Base-by-base conservation (phyloP, 2,113 vertebrate species). In the Pantherophis guttatus region DNA sequence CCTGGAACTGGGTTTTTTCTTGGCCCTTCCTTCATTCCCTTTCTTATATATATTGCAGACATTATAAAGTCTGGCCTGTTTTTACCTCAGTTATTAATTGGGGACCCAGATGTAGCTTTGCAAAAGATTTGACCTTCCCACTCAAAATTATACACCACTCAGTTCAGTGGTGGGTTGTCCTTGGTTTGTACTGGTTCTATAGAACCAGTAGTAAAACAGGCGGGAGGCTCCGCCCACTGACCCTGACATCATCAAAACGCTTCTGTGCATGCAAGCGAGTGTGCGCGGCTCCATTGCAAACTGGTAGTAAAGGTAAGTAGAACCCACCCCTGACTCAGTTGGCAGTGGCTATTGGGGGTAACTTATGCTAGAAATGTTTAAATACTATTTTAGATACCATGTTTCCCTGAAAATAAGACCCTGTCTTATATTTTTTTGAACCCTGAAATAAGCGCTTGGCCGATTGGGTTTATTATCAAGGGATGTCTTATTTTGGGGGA, bases 321-420 rank as follows among this genome's bases (percentile, higher is more conserved):
- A 48, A 48, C 44, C 44, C 44, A 48, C 44, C 44, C 44, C 3
- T 48, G 44, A 70, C 29, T 70, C 12, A n/a, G 11, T 70, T n/a
- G 6, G 44, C 89, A 12, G 15, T 91, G 54, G 88, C 13, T 26
- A 11, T 4, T 1, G 88, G 33, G 91, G 86, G 6, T 89, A 48
- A 52, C 92, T 93, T 85, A 93, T 29, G 33, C 19, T 53, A 23
- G 59, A 93, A 96, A 96, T 70, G 2, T 12, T 89, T 33, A 54
- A 91, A 90, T 95, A 50, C 91, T 92, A 44, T 90, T 88, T 90
- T 2, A 55, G 24, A 58, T 93, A 50, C 48, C 48, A 7, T 50
- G 48, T 50, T 50, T 50, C 48, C 48, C 48, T 7, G 48, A 50
- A 5, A 50, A 50, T 50, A 50, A 50, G 48, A 50, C 6, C 48